phyloP scores from a whole-genome alignment of 2,888 invertebrate genomes.

The Sycophila texana region DNA sequence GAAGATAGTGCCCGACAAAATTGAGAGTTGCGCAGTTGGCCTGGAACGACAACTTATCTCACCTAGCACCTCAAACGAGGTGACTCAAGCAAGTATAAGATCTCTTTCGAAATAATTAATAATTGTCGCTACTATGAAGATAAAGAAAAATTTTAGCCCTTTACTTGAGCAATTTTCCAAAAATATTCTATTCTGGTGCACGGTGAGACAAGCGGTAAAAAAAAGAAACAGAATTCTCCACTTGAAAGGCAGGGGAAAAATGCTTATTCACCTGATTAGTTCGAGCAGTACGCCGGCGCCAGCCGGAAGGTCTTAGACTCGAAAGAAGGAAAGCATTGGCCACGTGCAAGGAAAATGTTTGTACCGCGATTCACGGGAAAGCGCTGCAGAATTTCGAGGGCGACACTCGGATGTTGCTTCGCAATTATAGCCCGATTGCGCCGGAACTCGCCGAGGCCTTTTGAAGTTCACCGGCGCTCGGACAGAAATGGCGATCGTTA shows the following conservation, averaged over 20 bases:
- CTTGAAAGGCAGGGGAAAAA: constrained; percentile 15
- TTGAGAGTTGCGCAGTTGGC: no score
- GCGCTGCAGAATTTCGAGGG: neutral
- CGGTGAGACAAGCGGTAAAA: neutral
- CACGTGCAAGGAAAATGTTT: neutral
- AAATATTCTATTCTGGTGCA: constrained; percentile 10
- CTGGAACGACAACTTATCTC: no score
- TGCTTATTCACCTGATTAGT: constrained; percentile 20
- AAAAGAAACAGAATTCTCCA: constrained; percentile 10
- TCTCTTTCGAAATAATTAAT: no score
- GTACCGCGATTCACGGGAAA: neutral
- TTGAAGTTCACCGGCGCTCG: constrained; percentile 39
- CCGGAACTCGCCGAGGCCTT: constrained; percentile 37
- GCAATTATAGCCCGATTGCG: neutral
- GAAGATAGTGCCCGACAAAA: constrained; percentile 26
- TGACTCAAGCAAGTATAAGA: no score
- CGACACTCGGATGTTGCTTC: neutral
- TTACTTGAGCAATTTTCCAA: neutral
- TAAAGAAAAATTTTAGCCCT: no score
- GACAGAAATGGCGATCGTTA: constrained; percentile 49
- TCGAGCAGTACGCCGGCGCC: constrained; percentile 28
- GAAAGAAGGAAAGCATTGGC: neutral
- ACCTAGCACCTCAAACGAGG: no score
- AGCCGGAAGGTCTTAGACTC: constrained; percentile 3
- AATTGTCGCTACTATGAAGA: no score